A percentile compares a stretch with the other conserved stretches of the same genome.
phyloP scores from a whole-genome alignment of 2,113 vertebrate species.

The Alexandromys fortis region DNA sequence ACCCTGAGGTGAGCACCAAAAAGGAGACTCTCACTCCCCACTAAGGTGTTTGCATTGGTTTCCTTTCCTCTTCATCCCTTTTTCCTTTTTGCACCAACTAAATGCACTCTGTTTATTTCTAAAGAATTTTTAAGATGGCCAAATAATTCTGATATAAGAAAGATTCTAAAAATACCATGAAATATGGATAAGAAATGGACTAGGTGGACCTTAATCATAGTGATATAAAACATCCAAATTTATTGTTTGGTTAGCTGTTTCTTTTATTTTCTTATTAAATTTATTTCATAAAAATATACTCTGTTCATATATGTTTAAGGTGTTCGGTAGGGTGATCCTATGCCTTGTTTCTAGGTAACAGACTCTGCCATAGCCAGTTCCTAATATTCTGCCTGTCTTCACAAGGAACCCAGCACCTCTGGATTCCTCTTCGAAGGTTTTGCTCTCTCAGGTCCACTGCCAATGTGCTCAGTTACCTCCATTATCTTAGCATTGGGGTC shows the following conservation, averaged over 20 bases:
- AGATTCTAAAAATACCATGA: background rate
- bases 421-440: background rate
- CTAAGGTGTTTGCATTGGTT: background rate
- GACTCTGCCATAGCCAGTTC: background rate
- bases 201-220: background rate
- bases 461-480: background rate
- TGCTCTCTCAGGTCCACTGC: background rate
- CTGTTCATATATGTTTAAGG: background rate
- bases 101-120: background rate
- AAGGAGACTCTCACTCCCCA: background rate
- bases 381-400: background rate
- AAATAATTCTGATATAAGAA: background rate
- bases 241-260: background rate
- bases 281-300: background rate
- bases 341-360: background rate
- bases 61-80: background rate
- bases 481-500: background rate
- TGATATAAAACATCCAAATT: background rate
- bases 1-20: background rate
- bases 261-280: background rate
- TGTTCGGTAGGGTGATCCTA: background rate
- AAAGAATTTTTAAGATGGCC: background rate
- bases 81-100: background rate
- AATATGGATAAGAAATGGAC: conserved; percentile 1
- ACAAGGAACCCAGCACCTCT: background rate